Conservation (phyloP, 2,888 invertebrate species). For the Parapristionchus giblindavisi region DNA sequence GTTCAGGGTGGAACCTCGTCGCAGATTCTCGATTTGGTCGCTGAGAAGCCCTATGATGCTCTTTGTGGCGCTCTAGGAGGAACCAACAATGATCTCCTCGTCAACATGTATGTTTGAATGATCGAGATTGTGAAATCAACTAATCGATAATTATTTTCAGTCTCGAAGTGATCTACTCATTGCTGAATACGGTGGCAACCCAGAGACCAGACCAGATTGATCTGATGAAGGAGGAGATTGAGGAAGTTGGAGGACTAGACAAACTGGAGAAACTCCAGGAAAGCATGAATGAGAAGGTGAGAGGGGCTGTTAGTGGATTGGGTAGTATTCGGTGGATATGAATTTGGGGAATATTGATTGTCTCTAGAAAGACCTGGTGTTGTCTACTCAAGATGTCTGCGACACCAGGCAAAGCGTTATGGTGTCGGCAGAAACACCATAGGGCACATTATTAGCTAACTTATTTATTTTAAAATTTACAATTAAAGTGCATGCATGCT, state of each 20-base stretch:
- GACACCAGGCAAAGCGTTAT: no score
- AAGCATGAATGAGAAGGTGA: constrained; percentile 73
- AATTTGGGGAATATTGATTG: not conserved
- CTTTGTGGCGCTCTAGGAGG: constrained; percentile 52
- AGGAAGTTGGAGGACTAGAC: constrained; percentile 81
- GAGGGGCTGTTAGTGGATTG: not conserved
- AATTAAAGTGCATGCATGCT: no score
- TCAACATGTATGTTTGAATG: constrained; percentile 50
- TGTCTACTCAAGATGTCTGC: no score
- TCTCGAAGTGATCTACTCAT: constrained; percentile 51
- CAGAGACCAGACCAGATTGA: constrained; percentile 73
- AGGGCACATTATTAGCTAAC: no score
- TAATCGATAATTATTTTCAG: constrained; percentile 14
- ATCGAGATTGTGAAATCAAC: not conserved
- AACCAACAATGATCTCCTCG: constrained; percentile 56
- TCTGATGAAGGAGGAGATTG: constrained; percentile 82
- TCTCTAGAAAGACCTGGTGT: not conserved
- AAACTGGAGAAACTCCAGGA: constrained; percentile 73
- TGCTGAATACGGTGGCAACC: constrained; percentile 47
- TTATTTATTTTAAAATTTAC: no score
- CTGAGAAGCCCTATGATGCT: constrained; percentile 48
- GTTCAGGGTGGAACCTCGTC: constrained; percentile 44
- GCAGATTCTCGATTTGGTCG: constrained; percentile 55
- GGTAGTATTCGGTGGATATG: not conserved
- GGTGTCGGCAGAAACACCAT: no score